Base-by-base conservation (phyloP, 2,113 vertebrate genomes). In the Sander vitreus region DNA sequence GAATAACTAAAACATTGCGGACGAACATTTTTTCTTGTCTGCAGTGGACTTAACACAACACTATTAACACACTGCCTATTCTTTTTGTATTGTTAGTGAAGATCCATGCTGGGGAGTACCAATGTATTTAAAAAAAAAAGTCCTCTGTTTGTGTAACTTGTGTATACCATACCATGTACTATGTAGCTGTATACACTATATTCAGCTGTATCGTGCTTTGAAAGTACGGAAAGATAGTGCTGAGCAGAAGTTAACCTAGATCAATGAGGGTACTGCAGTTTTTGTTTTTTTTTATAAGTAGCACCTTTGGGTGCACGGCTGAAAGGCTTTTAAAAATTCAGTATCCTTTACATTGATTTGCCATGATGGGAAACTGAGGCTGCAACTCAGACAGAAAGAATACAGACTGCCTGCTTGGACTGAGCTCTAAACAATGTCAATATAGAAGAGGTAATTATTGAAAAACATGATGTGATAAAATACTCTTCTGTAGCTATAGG, bases 1-100 rank as follows among this genome's bases (percentile, higher is more conserved):
- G 39, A 75, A 57, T 76, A 66, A 81, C 63, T 66, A 23, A 43
- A 23, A 33, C 14, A 3, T 57, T 55, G 78, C 74, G 55, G 66
- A 43, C 68, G 53, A 62, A 51, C 58, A 5, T 27, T 15, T 60
- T 33, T 1, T 21, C 18, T 36, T 55, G n/a, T 15, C 21, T 58
- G 51, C 50, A 50, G n/a, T 33, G 6, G 16, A 48, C 10, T 11
- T 12, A 18, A 8, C 21, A 51, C 21, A 18, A 33, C 33, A 25
- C 6, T 33, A 3, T n/a, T 25, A 51, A 68, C 43, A 76, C 11
- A 33, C 0, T 2, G 8, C 43, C 15, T 55, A 47, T 30, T 27
- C 5, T 45, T 30, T 30, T 30, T 18, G 10, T 30, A 33, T 21
- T 51, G 19, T 36, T 51, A 21, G 23, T 21, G 3, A 11, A 68